A percentile compares a stretch with the other conserved stretches of the same genome.
Evolutionary conservation across 1,140 invertebrate species (phyloP).

Genomic region (Zaprionus davidi): DNA sequence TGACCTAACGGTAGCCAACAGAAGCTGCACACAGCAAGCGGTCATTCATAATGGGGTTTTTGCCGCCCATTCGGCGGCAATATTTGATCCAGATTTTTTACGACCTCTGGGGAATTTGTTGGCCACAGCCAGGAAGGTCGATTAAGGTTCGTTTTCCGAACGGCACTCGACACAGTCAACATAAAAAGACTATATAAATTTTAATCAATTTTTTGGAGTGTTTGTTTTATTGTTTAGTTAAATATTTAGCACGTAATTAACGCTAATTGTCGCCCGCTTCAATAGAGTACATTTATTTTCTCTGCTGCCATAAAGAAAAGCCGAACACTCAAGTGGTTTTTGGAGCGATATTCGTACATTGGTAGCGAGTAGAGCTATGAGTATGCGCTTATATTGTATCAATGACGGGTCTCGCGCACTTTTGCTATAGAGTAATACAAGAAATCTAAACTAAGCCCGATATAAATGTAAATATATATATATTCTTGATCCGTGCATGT

Average conservation of each 20-base stretch:
- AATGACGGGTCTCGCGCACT: not conserved
- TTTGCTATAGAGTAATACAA: not conserved
- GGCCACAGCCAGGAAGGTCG: not conserved
- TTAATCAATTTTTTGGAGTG: slow-evolving; percentile 3
- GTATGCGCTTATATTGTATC: not conserved
- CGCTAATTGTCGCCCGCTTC: slow-evolving; percentile 12
- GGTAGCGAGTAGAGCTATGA: not conserved
- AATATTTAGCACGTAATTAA: slow-evolving; percentile 32
- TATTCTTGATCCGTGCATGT: not conserved
- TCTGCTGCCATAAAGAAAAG: slow-evolving; percentile 14
- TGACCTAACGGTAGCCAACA: not conserved
- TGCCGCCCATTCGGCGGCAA: not conserved
- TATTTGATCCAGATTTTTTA: slow-evolving; percentile 20
- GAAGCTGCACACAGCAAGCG: not conserved
- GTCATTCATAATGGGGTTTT: not conserved
- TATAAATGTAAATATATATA: not conserved
- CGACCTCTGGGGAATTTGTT: not conserved
- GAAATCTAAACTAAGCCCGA: not conserved
- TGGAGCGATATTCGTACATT: not conserved
- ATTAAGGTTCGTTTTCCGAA: not conserved
- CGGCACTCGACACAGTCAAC: not conserved
- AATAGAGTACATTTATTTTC: slow-evolving; percentile 9
- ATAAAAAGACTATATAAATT: not conserved
- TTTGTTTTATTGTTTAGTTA: slow-evolving; percentile 17
- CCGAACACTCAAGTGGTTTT: not conserved